A percentile compares a stretch with the other conserved stretches of the same genome.
phyloP scores from a whole-genome alignment of 2,888 invertebrate species.

The Apodemia mormo region DNA sequence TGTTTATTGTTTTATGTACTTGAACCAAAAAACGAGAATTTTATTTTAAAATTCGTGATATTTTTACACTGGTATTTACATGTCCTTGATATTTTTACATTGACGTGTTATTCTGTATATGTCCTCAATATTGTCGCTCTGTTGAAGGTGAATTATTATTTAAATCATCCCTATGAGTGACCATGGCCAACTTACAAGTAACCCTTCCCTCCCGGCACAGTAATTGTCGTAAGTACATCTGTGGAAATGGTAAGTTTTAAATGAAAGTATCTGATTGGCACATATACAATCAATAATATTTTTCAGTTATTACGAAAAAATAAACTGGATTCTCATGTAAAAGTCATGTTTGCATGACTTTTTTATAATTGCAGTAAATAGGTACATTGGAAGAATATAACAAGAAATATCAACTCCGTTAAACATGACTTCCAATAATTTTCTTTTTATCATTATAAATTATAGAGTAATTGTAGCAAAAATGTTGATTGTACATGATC shows the following conservation, averaged over 20 bases:
- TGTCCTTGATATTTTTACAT: constrained; percentile 20
- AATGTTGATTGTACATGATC: neutral
- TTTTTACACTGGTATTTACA: constrained; percentile 27
- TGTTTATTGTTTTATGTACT: constrained; percentile 21
- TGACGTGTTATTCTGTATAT: constrained; percentile 57
- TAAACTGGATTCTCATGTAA: neutral
- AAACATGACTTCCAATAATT: too few relatives aligned
- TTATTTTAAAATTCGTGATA: constrained; percentile 47
- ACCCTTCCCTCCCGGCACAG: constrained; percentile 12
- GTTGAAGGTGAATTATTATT: constrained; percentile 63
- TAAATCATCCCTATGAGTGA: constrained; percentile 20
- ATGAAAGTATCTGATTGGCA: neutral
- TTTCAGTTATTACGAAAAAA: neutral
- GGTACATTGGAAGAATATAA: too few relatives aligned
- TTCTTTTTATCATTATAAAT: too few relatives aligned
- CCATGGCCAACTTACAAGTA: constrained; percentile 18
- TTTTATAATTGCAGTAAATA: too few relatives aligned
- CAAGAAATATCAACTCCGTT: too few relatives aligned
- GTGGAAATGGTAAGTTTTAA: constrained; percentile 8
- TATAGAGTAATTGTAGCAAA: too few relatives aligned
- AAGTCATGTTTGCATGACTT: too few relatives aligned
- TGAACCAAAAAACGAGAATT: constrained; percentile 2
- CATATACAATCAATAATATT: constrained; percentile 9
- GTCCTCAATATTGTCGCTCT: constrained; percentile 69
- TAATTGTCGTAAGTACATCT: constrained; percentile 9